Evolutionary conservation across 1,140 invertebrate species (phyloP).

Genomic region (Hyposmocoma kahamanoa): DNA sequence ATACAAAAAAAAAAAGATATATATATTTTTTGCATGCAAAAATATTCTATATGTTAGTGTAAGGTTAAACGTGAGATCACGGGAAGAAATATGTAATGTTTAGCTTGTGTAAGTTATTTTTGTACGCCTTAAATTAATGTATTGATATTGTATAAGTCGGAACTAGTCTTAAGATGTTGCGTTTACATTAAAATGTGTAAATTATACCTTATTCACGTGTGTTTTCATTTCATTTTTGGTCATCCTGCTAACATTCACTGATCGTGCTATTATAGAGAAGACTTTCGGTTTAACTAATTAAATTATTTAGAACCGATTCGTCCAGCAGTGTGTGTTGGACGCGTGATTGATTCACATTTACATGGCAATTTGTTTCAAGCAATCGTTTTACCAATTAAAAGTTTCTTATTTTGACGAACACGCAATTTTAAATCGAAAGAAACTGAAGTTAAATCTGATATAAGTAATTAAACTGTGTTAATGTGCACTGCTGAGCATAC

Average conservation of each 20-base stretch:
- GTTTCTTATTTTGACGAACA: too few species aligned
- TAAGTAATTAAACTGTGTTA: too few species aligned
- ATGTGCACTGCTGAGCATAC: too few species aligned
- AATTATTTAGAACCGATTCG: too few species aligned
- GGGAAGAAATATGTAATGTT: constrained; percentile 2
- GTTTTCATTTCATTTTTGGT: background rate
- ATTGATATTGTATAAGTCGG: constrained; percentile 30
- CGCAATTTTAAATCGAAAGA: too few species aligned
- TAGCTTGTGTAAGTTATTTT: constrained; percentile 37
- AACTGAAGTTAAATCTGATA: too few species aligned
- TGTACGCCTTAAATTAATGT: constrained; percentile 32
- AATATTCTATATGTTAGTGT: constrained; percentile 19
- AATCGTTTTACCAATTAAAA: too few species aligned
- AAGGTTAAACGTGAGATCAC: constrained; percentile 17
- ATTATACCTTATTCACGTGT: background rate
- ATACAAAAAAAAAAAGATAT: constrained; percentile 16
- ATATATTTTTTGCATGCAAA: constrained; percentile 48
- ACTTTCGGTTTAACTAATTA: too few species aligned
- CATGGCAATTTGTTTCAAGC: too few species aligned
- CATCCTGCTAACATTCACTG: background rate
- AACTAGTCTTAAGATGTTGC: constrained; percentile 60
- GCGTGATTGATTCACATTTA: too few species aligned
- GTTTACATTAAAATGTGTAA: constrained; percentile 30
- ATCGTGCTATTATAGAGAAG: too few species aligned
- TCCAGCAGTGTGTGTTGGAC: too few species aligned